Evolutionary conservation across 2,113 vertebrate species (phyloP).

Genomic region (Phaetusa simplex): DNA sequence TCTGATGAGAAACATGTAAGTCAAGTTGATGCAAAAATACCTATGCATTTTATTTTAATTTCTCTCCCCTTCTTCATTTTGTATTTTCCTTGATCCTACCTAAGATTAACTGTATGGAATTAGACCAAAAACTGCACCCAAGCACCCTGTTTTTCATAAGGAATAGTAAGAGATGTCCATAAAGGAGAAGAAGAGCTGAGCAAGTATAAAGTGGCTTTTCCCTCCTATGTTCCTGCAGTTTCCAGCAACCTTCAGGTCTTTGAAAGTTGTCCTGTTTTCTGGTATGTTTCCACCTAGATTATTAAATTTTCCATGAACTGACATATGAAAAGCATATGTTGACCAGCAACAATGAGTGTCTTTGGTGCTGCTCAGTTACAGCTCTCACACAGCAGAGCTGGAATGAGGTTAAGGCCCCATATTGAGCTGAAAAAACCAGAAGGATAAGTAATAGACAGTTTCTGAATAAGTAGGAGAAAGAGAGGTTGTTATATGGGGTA

Average conservation of each 20-base stretch:
- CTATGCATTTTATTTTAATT: neutral
- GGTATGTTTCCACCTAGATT: neutral
- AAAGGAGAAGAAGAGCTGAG: neutral
- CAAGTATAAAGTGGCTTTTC: neutral
- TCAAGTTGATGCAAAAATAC: neutral
- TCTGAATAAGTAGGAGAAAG: neutral
- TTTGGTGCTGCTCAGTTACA: neutral
- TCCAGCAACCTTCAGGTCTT: neutral
- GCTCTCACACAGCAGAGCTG: neutral
- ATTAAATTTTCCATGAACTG: neutral
- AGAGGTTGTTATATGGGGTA: accelerated
- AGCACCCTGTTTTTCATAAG: neutral
- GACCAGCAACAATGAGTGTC: neutral
- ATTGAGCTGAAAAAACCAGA: neutral
- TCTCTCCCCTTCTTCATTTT: neutral
- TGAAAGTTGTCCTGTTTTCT: neutral
- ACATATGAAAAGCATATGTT: neutral
- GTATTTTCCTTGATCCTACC: neutral
- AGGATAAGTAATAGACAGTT: neutral
- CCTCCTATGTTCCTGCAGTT: neutral
- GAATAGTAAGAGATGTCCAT: neutral
- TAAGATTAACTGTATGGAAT: neutral
- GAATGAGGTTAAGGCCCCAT: neutral
- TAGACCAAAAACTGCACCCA: neutral
- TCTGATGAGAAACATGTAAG: neutral